Evolutionary conservation across 2,113 vertebrate genomes (phyloP).

Genomic region (Okapia johnstoni): DNA sequence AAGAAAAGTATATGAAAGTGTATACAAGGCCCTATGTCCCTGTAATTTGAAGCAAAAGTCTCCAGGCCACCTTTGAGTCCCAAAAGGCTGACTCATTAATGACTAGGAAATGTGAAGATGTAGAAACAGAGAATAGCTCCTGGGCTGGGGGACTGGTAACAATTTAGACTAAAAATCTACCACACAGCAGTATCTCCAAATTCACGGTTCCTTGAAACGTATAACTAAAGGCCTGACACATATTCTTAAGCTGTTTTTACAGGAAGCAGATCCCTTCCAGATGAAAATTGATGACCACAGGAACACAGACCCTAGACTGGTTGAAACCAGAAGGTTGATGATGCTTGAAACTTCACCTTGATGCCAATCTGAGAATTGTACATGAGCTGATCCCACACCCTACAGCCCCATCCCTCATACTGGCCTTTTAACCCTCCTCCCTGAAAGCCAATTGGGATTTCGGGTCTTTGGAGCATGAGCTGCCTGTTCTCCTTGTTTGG

Average conservation of each 20-base stretch:
- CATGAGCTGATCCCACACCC: accelerated
- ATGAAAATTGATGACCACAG: neutral
- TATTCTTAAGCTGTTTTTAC: neutral
- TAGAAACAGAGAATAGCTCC: neutral
- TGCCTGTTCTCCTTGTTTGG: neutral
- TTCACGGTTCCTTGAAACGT: neutral
- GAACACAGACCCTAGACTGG: neutral
- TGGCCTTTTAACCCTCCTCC: neutral
- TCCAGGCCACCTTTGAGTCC: neutral
- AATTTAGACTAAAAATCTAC: neutral
- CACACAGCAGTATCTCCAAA: neutral
- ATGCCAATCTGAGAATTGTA: neutral
- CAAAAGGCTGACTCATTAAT: neutral
- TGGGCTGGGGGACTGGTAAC: neutral
- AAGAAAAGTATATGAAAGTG: neutral
- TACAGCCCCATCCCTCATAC: neutral
- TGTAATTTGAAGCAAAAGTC: neutral
- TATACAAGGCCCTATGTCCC: neutral
- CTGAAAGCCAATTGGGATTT: neutral
- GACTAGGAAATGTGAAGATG: neutral
- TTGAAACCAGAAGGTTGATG: neutral
- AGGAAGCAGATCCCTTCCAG: neutral
- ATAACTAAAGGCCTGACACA: neutral
- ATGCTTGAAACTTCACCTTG: neutral
- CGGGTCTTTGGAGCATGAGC: neutral